Conservation (phyloP, 1,140 invertebrate genomes). For the Nilaparvata lugens region DNA sequence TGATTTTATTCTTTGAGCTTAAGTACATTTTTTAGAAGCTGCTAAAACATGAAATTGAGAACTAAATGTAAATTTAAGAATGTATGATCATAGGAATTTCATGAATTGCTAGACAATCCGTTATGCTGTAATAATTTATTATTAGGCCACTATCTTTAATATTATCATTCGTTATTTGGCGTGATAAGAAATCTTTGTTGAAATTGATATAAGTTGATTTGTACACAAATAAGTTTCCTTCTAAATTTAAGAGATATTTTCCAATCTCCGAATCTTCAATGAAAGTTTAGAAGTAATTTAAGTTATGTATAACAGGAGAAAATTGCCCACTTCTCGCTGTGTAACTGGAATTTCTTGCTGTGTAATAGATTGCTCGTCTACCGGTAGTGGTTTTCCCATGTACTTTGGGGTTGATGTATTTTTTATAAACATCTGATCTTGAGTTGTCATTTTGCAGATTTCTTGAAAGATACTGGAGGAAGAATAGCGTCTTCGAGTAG, state of each 20-base stretch:
- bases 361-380: not conserved
- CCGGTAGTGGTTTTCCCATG: not conserved
- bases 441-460: conserved; percentile 18
- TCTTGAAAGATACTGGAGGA: conserved; percentile 22
- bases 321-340: too few relatives aligned
- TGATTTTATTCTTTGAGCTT: too few relatives aligned
- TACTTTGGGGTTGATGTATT: not conserved
- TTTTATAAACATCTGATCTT: not conserved
- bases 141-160: not conserved
- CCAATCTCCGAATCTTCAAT: too few relatives aligned
- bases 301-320: too few relatives aligned
- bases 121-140: not conserved
- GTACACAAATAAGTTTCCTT: too few relatives aligned
- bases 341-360: too few relatives aligned
- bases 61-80: not conserved
- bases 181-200: too few relatives aligned
- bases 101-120: not conserved
- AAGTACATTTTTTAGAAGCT: too few relatives aligned
- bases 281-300: too few relatives aligned
- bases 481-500: not conserved
- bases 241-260: too few relatives aligned
- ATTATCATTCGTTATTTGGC: not conserved
- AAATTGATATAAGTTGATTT: too few relatives aligned
- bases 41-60: not conserved
- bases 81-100: not conserved